Evolutionary conservation across 2,888 invertebrate species (phyloP).

Genomic region (Xylota segnis): DNA sequence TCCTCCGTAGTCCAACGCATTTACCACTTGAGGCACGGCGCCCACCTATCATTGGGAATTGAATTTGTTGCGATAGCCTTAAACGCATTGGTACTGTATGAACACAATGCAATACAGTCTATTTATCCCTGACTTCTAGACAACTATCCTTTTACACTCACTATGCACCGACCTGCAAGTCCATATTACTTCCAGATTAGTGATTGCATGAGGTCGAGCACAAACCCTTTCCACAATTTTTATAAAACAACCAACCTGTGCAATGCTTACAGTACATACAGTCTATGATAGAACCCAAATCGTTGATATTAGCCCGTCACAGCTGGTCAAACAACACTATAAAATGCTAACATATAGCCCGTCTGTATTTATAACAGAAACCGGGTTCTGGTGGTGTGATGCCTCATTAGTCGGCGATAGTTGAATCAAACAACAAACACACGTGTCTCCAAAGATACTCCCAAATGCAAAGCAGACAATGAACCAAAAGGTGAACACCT

Average conservation of each 20-base stretch:
- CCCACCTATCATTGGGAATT: too few species aligned
- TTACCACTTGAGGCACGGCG: too few species aligned
- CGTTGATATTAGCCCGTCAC: neutral
- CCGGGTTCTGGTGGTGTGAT: neutral
- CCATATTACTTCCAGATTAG: neutral
- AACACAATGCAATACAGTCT: too few species aligned
- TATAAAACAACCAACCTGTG: too few species aligned
- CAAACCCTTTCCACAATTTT: neutral
- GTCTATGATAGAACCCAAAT: neutral
- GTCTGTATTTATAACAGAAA: slow-evolving; percentile 1
- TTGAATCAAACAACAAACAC: slow-evolving; percentile 1
- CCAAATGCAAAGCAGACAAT: slow-evolving; percentile 2
- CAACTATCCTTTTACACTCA: too few species aligned
- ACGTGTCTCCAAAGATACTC: slow-evolving; percentile 8
- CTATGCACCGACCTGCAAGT: too few species aligned
- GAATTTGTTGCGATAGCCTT: too few species aligned
- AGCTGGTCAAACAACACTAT: neutral
- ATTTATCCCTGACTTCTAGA: too few species aligned
- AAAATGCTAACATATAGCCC: neutral
- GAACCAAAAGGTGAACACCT: slow-evolving; percentile 12
- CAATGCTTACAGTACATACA: too few species aligned
- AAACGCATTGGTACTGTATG: too few species aligned
- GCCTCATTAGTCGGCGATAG: neutral
- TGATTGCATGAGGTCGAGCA: neutral
- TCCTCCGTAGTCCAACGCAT: too few species aligned